phyloP scores from a whole-genome alignment of 2,888 invertebrate species.

The Tiliacea aurago region DNA sequence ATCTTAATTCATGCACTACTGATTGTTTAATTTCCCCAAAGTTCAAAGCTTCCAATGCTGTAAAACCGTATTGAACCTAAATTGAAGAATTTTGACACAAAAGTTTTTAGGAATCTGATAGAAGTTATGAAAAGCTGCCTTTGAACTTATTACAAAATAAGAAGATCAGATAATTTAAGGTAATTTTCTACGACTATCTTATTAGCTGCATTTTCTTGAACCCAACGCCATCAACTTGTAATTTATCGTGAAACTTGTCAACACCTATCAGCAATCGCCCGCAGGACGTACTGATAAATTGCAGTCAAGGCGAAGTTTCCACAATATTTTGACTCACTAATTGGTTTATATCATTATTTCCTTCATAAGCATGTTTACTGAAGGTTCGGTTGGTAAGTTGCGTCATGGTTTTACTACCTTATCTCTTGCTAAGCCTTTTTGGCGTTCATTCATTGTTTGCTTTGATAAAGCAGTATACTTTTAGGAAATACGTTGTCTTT shows the following conservation, averaged over 20 bases:
- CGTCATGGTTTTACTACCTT: conserved; percentile 25
- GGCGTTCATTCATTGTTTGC: conserved; percentile 26
- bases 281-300: conserved; percentile 44
- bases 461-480: conserved; percentile 44
- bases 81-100: no score
- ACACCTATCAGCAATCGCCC: conserved; percentile 23
- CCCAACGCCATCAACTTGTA: neutral
- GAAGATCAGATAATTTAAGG: neutral
- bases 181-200: neutral
- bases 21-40: neutral
- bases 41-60: neutral
- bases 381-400: conserved; percentile 31
- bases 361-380: conserved; percentile 39
- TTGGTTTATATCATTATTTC: conserved; percentile 40
- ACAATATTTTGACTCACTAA: conserved; percentile 42
- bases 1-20: neutral
- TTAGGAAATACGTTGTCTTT: conserved; percentile 25
- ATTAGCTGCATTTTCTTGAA: neutral
- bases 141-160: neutral
- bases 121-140: no score
- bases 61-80: no score
- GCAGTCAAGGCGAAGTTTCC: conserved; percentile 34
- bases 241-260: conserved; percentile 21
- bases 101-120: no score
- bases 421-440: conserved; percentile 37